phyloP scores from a whole-genome alignment of 2,797 vertebrate genomes.

The Anguilla megastoma region DNA sequence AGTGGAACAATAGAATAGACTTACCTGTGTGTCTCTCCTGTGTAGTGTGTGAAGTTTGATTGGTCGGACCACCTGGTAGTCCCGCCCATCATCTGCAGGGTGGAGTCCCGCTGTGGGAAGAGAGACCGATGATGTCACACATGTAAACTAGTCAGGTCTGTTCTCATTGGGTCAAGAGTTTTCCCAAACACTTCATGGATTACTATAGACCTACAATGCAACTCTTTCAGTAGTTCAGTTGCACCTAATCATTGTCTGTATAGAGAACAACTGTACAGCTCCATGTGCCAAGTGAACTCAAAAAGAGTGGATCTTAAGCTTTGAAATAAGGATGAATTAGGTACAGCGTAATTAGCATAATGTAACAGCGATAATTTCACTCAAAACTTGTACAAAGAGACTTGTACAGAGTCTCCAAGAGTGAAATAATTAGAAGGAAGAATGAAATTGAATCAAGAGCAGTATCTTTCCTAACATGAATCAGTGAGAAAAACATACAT shows the following conservation, averaged over 20 bases:
- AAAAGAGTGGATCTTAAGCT: not conserved
- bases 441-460: not conserved
- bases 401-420: not conserved
- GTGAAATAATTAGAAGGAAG: not conserved
- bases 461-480: not conserved
- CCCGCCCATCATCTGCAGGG: not conserved
- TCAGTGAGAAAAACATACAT: not conserved
- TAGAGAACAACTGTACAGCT: not conserved
- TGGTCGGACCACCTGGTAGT: conserved; percentile 37
- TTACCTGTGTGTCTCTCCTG: conserved; percentile 37
- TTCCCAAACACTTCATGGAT: not conserved
- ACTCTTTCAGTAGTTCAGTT: not conserved
- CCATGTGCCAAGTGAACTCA: not conserved
- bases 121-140: not conserved
- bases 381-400: not conserved
- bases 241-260: too few species aligned
- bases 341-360: not conserved
- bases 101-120: not conserved
- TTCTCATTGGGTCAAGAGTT: not conserved
- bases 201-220: not conserved
- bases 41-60: conserved; percentile 26
- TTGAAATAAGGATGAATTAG: not conserved
- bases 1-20: too few species aligned
- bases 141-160: not conserved
- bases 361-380: not conserved